Percentiles rank a stretch among this genome's conserved stretches.
Evolutionary conservation across 1,140 invertebrate genomes (phyloP).

Genomic region (Ceratitis capitata): DNA sequence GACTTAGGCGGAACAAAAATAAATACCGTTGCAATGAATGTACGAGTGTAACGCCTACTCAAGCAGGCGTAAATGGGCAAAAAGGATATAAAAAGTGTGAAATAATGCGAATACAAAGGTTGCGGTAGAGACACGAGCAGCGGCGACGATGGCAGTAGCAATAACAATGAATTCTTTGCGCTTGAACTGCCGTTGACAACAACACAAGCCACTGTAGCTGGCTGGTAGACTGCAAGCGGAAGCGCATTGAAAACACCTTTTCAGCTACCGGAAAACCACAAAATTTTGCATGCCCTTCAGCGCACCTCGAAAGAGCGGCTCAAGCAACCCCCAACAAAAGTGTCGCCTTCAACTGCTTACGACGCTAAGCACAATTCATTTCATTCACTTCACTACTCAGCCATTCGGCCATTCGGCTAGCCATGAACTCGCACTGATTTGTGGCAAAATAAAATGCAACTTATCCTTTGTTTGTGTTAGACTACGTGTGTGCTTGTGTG

Average conservation of each 20-base stretch:
- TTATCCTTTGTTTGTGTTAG: neutral
- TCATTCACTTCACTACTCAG: neutral
- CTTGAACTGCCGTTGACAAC: neutral
- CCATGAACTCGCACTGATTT: too few species aligned
- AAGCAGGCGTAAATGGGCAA: neutral
- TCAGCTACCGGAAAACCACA: conserved; percentile 34
- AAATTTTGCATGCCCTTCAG: conserved; percentile 5
- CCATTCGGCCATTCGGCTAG: too few species aligned
- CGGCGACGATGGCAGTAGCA: neutral
- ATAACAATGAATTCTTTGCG: neutral
- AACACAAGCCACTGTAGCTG: neutral
- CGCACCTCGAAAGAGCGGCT: neutral
- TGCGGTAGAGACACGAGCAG: neutral
- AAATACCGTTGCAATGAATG: neutral
- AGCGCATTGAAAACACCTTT: neutral
- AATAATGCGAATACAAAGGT: neutral
- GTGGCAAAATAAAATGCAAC: neutral
- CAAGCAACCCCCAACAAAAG: neutral
- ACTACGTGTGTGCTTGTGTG: neutral
- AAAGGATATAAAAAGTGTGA: neutral
- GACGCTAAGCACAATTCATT: neutral
- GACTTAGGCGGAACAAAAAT: too few species aligned
- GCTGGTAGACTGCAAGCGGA: neutral
- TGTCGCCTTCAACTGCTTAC: neutral
- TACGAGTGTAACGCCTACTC: conserved; percentile 14